phyloP scores from a whole-genome alignment of 2,888 invertebrate genomes.

The Apamea monoglypha region DNA sequence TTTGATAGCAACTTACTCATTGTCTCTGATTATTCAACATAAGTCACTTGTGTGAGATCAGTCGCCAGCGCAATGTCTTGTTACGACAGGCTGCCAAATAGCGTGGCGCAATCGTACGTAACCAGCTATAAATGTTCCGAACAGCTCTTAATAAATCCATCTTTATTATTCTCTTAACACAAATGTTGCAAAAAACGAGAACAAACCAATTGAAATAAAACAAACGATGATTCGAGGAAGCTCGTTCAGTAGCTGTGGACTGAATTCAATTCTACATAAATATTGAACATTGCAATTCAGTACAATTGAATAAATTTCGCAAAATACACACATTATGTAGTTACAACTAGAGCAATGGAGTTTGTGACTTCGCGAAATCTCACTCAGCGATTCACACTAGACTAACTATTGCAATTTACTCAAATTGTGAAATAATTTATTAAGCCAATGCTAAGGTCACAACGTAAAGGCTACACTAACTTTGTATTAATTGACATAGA shows the following conservation, averaged over 20 bases:
- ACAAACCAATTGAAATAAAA: slow-evolving; percentile 23
- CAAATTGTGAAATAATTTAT: slow-evolving; percentile 61
- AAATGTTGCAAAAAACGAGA: slow-evolving; percentile 30
- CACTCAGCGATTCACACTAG: slow-evolving; percentile 43
- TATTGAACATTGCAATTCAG: slow-evolving; percentile 16
- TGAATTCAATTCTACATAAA: slow-evolving; percentile 17
- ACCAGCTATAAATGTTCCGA: slow-evolving; percentile 42
- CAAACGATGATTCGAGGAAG: slow-evolving; percentile 26
- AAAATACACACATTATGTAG: slow-evolving; percentile 22
- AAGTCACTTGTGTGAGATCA: slow-evolving; percentile 33
- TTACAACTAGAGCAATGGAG: slow-evolving; percentile 26
- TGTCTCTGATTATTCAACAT: slow-evolving; percentile 34
- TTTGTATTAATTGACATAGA: slow-evolving; percentile 49
- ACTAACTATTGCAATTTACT: slow-evolving; percentile 42
- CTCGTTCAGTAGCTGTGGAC: neutral
- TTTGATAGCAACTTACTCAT: slow-evolving; percentile 30
- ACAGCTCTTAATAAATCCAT: slow-evolving; percentile 35
- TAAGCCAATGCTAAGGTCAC: slow-evolving; percentile 67
- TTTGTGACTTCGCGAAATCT: slow-evolving; percentile 43
- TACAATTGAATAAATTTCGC: slow-evolving; percentile 28
- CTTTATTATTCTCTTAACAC: slow-evolving; percentile 31
- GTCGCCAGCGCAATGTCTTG: slow-evolving; percentile 49
- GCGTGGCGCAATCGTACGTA: slow-evolving; percentile 48
- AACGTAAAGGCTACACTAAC: slow-evolving; percentile 30
- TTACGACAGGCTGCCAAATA: slow-evolving; percentile 51